Evolutionary conservation across 30 jellyfish, hydroid and myxozoan genomes (phyloP), one percentile per base, ranked within the genome.

Genomic region (Nemopilema nomurai): DNA sequence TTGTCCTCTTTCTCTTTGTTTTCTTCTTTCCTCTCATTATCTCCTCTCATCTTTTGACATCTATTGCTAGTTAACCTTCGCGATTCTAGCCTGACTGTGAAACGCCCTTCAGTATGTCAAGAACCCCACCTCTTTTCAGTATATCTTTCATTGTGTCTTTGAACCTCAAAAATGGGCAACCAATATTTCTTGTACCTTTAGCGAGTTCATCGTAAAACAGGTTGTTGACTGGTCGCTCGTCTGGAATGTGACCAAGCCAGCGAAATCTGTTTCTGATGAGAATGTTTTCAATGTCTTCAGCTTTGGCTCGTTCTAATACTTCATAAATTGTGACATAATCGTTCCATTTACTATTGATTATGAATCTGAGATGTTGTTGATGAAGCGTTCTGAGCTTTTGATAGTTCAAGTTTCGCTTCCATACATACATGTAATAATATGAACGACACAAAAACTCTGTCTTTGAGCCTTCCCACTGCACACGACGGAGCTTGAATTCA

Each of bases 201-300:
- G 79, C 50, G 51, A 82, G 91, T 31, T 82, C 85, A 69, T 78
- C 77, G 27, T 69, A 27, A 1, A 82, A 52, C 67, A 69, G 78
- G 23, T 19, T 19, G 9, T 70, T 82, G 51, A 57, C 79, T 26
- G 68, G 76, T 28, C 86, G 1, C 67, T 30, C 69, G 51, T 82
- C 91, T 80, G 71, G 72, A 82, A 64, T 82, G 31, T 80, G 90
- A 80, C 83, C 72, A 29, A 65, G 71, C 82, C 82, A 28, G 74
- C 90, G 83, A 23, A 80, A 27, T 66, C 90, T 63, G 49, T 33
- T 62, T 62, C 69, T 30, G 76, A 18, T 24, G 13, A 76, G 86
- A 21, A 33, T 50, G 57, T 3, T 76, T 50, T 49, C 75, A 49
- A 28, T 8, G 51, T 51, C 53, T 9, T 50, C 76, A 77, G 67